Base-by-base conservation (phyloP, 2,888 invertebrate species). In the Exephanes ischioxanthus region DNA sequence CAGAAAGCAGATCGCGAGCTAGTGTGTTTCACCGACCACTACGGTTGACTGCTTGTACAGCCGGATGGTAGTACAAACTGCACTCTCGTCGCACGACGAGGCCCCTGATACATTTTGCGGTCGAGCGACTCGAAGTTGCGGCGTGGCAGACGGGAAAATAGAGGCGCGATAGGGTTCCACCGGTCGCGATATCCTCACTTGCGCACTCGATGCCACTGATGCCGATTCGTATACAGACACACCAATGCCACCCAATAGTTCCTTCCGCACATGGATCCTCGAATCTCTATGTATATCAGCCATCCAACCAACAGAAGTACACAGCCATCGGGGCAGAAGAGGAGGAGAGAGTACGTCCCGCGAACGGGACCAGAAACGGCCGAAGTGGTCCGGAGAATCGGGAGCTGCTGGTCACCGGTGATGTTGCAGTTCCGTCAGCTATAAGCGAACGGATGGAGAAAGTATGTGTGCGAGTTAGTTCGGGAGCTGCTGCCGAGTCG, bases 41-140 rank as follows among this genome's bases (percentile, higher is more conserved):
- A 45, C 53, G 73, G 70, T 66, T 63, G 75, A 61, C 63, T 75
- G 75, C 48, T 63, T 61, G 75, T 48, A 22, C n/a, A 63, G 75
- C 80, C 68, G 51, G 80, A 79, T 61, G 63, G 63, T 30, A 48
- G 75, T 85, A 83, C 72, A 85, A 85, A 83, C 85, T 80, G 79
- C 80, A 82, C 83, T 85, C 86, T 84, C 88, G 77, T 88, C 88
- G 89, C 88, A 88, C 88, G 88, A 89, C 90, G 86, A 83, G 89
- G 90, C 88, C 90, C 51, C 91, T 90, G 92, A 91, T 92, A 89
- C 91, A 91, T 92, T 91, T 90, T 91, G 92, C 87, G 91, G 92
- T 90, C 86, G 90, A 89, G 88, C 88, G 91, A 91, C 90, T 91
- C 89, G 88, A 90, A 89, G 89, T 89, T 91, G 90, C 84, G 89